A percentile compares a stretch with the other conserved stretches of the same genome.
Conservation (phyloP, 2,888 invertebrate genomes). For the Dryocosmus kuriphilus region DNA sequence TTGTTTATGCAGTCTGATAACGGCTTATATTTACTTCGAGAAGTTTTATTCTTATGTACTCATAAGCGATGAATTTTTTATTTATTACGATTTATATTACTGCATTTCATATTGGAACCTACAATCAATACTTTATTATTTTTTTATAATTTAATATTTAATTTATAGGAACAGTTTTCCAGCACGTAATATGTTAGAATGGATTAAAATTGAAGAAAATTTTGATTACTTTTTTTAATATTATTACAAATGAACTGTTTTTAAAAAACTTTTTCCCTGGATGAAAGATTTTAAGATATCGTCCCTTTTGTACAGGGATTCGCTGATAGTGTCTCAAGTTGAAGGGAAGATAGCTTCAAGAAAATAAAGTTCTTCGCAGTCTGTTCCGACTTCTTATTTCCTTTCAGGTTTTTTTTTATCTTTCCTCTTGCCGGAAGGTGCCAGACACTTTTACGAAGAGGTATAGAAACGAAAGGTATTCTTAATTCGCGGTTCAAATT, state of each 20-base stretch:
- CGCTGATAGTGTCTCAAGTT: constrained; percentile 16
- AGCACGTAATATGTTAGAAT: too few species aligned
- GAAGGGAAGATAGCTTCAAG: constrained; percentile 4
- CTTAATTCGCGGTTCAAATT: constrained; percentile 26
- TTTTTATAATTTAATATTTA: too few species aligned
- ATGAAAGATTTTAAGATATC: not conserved
- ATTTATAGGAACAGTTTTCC: too few species aligned
- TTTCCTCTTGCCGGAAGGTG: constrained; percentile 12
- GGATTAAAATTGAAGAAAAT: too few species aligned
- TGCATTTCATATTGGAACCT: too few species aligned
- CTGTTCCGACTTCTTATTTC: constrained; percentile 4
- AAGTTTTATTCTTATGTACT: not conserved
- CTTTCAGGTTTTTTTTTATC: constrained; percentile 15
- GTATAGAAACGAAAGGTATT: constrained; percentile 10
- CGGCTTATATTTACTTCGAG: not conserved
- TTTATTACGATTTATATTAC: too few species aligned
- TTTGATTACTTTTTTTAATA: not conserved
- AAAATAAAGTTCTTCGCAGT: constrained; percentile 12
- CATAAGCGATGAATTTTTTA: constrained; percentile 4
- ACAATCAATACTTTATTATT: too few species aligned
- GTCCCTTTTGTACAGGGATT: not conserved
- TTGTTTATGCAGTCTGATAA: constrained; percentile 1
- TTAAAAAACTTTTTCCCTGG: not conserved
- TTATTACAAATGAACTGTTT: not conserved
- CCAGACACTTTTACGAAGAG: constrained; percentile 14